Conservation (phyloP, 2,888 invertebrate species). For the Stenotaenia linearis region DNA sequence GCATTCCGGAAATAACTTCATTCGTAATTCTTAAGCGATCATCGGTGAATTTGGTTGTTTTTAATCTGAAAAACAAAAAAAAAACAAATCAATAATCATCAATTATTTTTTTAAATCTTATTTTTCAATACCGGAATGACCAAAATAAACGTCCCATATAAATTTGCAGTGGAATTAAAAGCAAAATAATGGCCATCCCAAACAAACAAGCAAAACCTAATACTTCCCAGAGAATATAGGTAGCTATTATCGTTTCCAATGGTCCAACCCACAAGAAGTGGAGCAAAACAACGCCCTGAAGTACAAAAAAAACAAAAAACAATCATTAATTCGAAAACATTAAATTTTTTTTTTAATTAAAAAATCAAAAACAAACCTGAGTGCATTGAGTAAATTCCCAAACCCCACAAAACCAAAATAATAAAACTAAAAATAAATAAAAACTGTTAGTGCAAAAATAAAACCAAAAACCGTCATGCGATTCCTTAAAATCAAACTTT, state of each 20-base stretch:
- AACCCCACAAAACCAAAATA: background rate
- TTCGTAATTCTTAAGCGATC: constrained; percentile 87
- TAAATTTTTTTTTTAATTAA: background rate
- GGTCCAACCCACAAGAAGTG: constrained; percentile 92
- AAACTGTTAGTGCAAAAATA: too few relatives aligned
- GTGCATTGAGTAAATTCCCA: background rate
- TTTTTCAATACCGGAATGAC: background rate
- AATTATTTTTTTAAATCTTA: background rate
- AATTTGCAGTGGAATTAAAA: constrained; percentile 79
- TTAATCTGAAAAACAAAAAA: constrained; percentile 55
- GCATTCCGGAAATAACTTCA: constrained; percentile 87
- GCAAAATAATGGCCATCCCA: constrained; percentile 69
- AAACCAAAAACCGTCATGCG: background rate
- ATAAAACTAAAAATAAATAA: background rate
- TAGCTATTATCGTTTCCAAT: constrained; percentile 69
- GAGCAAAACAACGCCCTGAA: constrained; percentile 72
- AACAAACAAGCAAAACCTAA: constrained; percentile 65
- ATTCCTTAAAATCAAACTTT: too few relatives aligned
- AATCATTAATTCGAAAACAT: background rate
- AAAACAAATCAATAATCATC: background rate
- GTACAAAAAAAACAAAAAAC: background rate
- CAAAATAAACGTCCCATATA: constrained; percentile 28
- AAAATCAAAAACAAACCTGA: background rate
- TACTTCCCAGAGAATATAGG: constrained; percentile 69
- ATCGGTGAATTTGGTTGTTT: constrained; percentile 79